Conservation (phyloP, 2,888 invertebrate species). For the Sinhomidia bicolor region DNA sequence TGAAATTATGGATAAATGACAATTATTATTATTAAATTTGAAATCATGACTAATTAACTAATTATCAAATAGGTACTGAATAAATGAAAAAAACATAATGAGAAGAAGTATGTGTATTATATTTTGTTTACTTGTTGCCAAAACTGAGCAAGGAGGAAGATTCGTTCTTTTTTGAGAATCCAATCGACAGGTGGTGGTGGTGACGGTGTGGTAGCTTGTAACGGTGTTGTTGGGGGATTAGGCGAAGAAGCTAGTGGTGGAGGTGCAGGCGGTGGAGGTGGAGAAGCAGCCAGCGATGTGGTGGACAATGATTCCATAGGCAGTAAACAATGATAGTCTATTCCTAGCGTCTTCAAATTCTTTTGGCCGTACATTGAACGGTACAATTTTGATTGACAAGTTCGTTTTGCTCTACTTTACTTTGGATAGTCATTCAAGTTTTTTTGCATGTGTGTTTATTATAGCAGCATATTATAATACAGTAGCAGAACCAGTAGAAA, state of each 20-base stretch:
- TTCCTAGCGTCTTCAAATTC: slow-evolving; percentile 78
- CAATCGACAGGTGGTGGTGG: slow-evolving; percentile 89
- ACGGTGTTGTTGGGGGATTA: slow-evolving; percentile 74
- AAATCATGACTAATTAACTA: neutral
- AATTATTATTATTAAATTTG: neutral
- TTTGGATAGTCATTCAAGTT: neutral
- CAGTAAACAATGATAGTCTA: slow-evolving; percentile 79
- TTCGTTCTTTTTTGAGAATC: slow-evolving; percentile 97
- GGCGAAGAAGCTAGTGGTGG: slow-evolving; percentile 77
- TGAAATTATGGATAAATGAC: neutral
- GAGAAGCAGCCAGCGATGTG: slow-evolving; percentile 77
- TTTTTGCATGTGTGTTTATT: slow-evolving; percentile 34
- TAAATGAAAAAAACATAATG: neutral
- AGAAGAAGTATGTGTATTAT: slow-evolving; percentile 34
- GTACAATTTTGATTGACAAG: neutral
- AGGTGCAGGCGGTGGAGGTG: slow-evolving; percentile 76
- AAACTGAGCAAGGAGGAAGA: slow-evolving; percentile 96
- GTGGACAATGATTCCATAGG: slow-evolving; percentile 79
- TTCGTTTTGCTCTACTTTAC: neutral
- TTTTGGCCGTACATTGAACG: slow-evolving; percentile 80
- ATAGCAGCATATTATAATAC: slow-evolving; percentile 20
- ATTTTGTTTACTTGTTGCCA: slow-evolving; percentile 94
- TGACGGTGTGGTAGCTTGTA: slow-evolving; percentile 74
- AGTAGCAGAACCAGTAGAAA: slow-evolving; percentile 20
- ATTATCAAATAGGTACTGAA: neutral